These are phyloP conservation scores for Leptobrachium leishanense DNA, from an alignment of 2,113 vertebrate genomes.

Conservation along the genomic window DNA sequence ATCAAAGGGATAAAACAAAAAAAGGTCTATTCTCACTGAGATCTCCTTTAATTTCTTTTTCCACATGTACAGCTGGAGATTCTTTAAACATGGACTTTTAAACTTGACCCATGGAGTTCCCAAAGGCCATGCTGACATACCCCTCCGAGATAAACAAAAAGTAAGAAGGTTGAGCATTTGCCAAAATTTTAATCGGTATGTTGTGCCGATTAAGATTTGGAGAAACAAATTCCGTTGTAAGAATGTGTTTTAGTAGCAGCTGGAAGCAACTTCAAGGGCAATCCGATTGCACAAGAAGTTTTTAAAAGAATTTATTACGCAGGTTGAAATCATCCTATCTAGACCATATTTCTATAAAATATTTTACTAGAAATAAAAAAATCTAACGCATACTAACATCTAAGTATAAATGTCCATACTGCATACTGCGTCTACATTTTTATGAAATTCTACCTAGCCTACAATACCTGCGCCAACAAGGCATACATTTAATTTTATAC, in stretches of 20 bases:
- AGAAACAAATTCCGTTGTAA: slow-evolving; percentile 25
- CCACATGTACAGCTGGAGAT: slow-evolving; percentile 7
- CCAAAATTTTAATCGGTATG: slow-evolving; percentile 15
- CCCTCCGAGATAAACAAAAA: slow-evolving; percentile 18
- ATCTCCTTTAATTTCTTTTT: background rate
- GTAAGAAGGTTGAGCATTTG: slow-evolving; percentile 1
- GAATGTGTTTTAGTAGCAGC: slow-evolving; percentile 42
- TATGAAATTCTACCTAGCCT: no score
- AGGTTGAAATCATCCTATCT: no score
- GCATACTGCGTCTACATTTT: no score
- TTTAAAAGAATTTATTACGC: background rate
- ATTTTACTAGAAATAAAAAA: no score
- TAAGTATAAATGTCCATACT: no score
- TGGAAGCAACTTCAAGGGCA: slow-evolving; percentile 38
- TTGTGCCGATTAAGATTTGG: slow-evolving; percentile 22
- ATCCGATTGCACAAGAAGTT: background rate
- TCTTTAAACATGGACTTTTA: slow-evolving; percentile 22
- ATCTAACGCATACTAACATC: no score
- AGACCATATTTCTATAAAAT: no score
- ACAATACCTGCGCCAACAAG: no score
- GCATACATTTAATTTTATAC: no score
- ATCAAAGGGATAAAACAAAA: no score
- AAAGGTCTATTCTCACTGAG: no score
- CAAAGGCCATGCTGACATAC: slow-evolving; percentile 1
- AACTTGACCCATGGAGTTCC: slow-evolving; percentile 3